Evolutionary conservation across 2,888 invertebrate species (phyloP).

Genomic region (Strigamia maritima): DNA sequence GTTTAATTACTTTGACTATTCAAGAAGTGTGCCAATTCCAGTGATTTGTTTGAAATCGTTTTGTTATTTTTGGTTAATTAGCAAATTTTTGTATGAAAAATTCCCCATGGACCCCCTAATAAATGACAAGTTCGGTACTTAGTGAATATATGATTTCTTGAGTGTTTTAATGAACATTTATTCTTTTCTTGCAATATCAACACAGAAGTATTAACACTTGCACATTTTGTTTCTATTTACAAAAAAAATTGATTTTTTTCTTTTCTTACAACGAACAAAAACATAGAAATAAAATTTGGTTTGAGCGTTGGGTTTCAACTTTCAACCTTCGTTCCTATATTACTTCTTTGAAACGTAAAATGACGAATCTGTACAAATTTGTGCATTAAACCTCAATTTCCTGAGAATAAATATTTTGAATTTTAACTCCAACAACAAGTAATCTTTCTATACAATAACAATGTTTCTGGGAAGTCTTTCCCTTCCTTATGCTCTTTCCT

Average conservation of each 20-base stretch:
- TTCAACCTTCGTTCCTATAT: not conserved
- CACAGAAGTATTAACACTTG: not conserved
- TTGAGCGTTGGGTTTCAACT: not conserved
- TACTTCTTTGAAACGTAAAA: not conserved
- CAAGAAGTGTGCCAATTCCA: conserved; percentile 15
- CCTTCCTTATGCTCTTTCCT: not conserved
- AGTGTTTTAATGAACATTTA: not conserved
- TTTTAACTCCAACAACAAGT: not conserved
- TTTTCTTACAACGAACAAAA: not conserved
- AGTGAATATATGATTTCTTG: not conserved
- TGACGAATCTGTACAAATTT: conserved; percentile 7
- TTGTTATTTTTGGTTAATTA: not conserved
- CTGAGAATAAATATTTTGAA: not conserved
- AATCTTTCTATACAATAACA: conserved; percentile 11
- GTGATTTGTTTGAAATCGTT: not conserved
- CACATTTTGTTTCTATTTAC: not conserved
- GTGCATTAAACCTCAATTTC: not conserved
- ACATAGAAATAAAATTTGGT: not conserved
- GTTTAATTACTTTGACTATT: not conserved
- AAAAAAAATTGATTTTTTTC: not conserved
- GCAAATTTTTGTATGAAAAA: conserved; percentile 12
- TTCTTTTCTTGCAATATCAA: not conserved
- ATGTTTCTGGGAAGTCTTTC: not conserved
- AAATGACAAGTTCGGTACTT: conserved; percentile 21
- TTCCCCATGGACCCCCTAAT: conserved; percentile 34